Conservation (phyloP, 2,797 vertebrate genomes). For the Hippocampus kuda region DNA sequence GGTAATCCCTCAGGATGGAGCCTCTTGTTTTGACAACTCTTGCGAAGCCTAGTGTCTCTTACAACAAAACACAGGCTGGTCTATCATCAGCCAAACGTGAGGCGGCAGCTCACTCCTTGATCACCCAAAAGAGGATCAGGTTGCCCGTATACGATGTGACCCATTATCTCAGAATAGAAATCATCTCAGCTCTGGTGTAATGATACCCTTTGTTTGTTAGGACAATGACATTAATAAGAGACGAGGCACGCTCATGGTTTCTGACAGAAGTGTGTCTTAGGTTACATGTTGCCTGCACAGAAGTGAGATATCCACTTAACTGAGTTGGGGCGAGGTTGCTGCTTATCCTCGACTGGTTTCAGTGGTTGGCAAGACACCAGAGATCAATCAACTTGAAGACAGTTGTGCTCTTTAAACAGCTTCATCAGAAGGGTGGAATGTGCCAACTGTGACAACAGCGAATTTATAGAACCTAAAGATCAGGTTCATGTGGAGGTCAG, state of each 20-base stretch:
- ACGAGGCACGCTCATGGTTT: slow-evolving; percentile 40
- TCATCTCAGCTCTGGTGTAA: slow-evolving; percentile 52
- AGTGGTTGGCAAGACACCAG: slow-evolving; percentile 16
- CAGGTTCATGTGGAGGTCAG: slow-evolving; percentile 24
- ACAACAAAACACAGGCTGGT: slow-evolving; percentile 63
- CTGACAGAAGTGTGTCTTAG: slow-evolving; percentile 51
- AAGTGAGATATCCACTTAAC: slow-evolving; percentile 36
- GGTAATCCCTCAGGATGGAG: slow-evolving; percentile 55
- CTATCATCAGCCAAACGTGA: slow-evolving; percentile 61
- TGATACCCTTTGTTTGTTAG: slow-evolving; percentile 64
- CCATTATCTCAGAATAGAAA: slow-evolving; percentile 71
- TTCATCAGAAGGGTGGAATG: slow-evolving; percentile 16
- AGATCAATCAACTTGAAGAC: slow-evolving; percentile 50
- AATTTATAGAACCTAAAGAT: neutral
- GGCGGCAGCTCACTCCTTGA: slow-evolving; percentile 38
- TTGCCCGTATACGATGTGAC: slow-evolving; percentile 58
- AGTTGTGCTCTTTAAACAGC: slow-evolving; percentile 40
- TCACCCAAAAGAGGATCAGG: slow-evolving; percentile 58
- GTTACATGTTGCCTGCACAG: slow-evolving; percentile 40
- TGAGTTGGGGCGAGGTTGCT: slow-evolving; percentile 28
- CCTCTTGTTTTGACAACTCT: slow-evolving; percentile 70
- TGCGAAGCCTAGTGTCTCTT: slow-evolving; percentile 65
- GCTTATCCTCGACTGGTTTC: slow-evolving; percentile 34
- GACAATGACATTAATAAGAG: slow-evolving; percentile 65
- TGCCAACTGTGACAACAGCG: slow-evolving; percentile 21